phyloP scores from a whole-genome alignment of 2,797 vertebrate genomes.

The Galagoides demidoff region DNA sequence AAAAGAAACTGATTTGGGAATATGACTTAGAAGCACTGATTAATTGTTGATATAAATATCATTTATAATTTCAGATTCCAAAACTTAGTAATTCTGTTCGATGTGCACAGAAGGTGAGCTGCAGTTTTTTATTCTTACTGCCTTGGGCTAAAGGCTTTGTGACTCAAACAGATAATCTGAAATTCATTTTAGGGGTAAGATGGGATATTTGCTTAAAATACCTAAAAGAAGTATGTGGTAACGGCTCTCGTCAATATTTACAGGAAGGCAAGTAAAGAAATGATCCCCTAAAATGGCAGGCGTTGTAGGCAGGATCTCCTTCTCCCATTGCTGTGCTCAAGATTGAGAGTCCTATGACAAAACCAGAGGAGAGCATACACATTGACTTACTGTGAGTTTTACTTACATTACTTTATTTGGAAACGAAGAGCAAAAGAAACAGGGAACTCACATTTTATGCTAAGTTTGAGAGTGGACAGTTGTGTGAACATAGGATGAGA shows the following conservation, averaged over 20 bases:
- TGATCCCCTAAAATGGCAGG: background rate
- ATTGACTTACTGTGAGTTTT: background rate
- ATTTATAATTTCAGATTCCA: conserved; percentile 6
- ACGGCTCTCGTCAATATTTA: background rate
- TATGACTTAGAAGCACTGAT: background rate
- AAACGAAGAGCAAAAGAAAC: background rate
- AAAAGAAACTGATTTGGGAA: background rate
- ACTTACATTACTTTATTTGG: background rate
- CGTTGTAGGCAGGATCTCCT: background rate
- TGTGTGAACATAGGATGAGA: background rate
- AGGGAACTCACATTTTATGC: background rate
- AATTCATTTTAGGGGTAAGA: background rate
- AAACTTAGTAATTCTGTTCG: conserved; percentile 11
- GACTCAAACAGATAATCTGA: background rate
- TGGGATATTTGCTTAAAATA: background rate
- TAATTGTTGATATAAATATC: background rate
- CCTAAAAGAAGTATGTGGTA: background rate
- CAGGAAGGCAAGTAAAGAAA: background rate
- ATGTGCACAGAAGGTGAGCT: background rate
- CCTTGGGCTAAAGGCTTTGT: background rate
- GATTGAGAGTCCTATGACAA: background rate
- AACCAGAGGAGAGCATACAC: background rate
- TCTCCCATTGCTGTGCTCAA: background rate
- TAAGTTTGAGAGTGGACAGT: background rate
- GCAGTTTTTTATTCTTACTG: background rate